Percentiles rank a stretch among this genome's conserved stretches.
Conservation (phyloP, 2,888 invertebrate genomes). For the Heliconius aoede region DNA sequence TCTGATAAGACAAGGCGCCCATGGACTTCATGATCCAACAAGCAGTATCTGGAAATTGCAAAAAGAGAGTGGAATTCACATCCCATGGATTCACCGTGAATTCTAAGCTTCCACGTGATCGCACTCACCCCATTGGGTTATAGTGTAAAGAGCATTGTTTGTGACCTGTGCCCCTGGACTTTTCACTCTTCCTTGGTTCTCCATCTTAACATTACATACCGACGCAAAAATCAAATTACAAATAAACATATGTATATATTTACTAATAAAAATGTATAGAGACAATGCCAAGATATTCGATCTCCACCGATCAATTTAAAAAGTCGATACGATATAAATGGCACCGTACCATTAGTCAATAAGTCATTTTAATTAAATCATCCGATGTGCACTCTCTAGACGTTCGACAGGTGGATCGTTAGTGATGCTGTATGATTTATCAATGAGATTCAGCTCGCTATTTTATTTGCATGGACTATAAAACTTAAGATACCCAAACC, state of each 20-base stretch:
- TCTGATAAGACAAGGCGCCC: too few species aligned
- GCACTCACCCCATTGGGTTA: too few species aligned
- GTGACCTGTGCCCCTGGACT: too few species aligned
- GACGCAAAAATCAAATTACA: too few species aligned
- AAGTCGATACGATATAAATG: conserved; percentile 48
- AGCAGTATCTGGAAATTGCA: too few species aligned
- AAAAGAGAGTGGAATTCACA: too few species aligned
- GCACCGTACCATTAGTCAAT: conserved; percentile 65
- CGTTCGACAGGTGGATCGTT: conserved; percentile 75
- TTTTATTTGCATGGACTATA: not conserved
- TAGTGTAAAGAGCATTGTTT: too few species aligned
- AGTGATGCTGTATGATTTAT: conserved; percentile 61
- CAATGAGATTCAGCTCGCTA: conserved; percentile 32
- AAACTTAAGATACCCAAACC: not conserved
- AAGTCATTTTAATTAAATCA: conserved; percentile 80
- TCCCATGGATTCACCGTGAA: too few species aligned
- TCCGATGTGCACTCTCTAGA: conserved; percentile 72
- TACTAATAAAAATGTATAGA: not conserved
- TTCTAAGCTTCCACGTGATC: too few species aligned
- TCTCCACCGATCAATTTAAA: conserved; percentile 39
- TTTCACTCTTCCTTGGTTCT: too few species aligned
- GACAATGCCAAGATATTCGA: not conserved
- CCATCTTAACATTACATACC: too few species aligned
- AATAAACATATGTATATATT: not conserved
- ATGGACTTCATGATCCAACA: too few species aligned